Conservation (phyloP, 2,113 vertebrate genomes). For the Murina feae region DNA sequence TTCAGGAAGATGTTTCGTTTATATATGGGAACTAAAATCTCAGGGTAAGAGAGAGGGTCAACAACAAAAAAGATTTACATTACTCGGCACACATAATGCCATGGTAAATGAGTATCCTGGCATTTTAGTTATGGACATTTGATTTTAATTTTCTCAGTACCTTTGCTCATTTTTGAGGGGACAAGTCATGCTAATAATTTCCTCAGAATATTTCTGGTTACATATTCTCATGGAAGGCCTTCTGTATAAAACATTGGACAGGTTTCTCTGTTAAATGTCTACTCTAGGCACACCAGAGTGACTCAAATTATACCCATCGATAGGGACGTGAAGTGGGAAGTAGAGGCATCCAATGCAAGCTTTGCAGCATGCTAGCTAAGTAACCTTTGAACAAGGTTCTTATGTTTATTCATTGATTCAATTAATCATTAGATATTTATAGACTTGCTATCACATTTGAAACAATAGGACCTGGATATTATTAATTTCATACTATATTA, state of each 20-base stretch:
- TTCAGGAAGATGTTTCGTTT: constrained; percentile 72
- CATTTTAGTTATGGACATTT: constrained; percentile 74
- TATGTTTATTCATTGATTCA: background rate
- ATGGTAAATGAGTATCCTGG: constrained; percentile 39
- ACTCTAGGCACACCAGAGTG: background rate
- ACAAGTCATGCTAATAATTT: constrained; percentile 67
- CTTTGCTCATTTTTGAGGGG: constrained; percentile 73
- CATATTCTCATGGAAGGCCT: constrained; percentile 56
- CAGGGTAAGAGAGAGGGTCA: constrained; percentile 55
- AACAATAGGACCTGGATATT: background rate
- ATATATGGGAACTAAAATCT: constrained; percentile 57
- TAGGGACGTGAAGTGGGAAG: background rate
- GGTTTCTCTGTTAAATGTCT: constrained; percentile 57
- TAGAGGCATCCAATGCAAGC: background rate
- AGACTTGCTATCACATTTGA: background rate
- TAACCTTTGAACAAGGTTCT: background rate
- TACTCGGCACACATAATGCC: constrained; percentile 55
- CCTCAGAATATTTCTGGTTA: constrained; percentile 57
- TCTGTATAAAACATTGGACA: constrained; percentile 55
- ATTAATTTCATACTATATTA: background rate
- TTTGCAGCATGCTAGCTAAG: background rate
- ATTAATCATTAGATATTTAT: background rate
- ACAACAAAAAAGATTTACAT: background rate
- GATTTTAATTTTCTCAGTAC: constrained; percentile 76
- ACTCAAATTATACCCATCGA: background rate